Base-by-base conservation (phyloP, 2,113 vertebrate species). In the Platichthys flesus region DNA sequence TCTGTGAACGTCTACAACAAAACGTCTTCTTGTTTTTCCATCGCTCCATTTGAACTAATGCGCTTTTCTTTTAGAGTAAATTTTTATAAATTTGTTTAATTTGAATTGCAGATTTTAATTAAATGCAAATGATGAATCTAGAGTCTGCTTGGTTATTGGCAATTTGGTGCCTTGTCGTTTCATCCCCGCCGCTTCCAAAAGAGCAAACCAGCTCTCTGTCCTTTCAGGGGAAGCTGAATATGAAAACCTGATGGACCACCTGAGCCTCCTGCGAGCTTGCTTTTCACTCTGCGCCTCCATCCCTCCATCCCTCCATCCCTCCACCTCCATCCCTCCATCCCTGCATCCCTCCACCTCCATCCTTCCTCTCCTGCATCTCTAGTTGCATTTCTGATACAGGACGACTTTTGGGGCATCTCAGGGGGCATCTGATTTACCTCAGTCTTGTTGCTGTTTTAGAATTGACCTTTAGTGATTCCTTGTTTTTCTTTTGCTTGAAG, bases 241-340 rank as follows among this genome's bases (percentile, higher is more conserved):
- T 67, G 62, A 67, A 55, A 64, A 71, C 31, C 54, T 37, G 35
- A 74, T 78, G 35, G 74, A 80, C 55, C 31, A 31, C 6, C 31
- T 31, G 31, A 31, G 31, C 31, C 80, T 69, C 67, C 72, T 52
- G 64, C 71, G 68, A 37, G 40, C 40, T 42, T 42, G 10, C 10
- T 18, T 51, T 51, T 51, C 72, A 60, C 57, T 72, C 67, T 62
- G 42, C 24, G 23, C 60, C 70, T 65, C 45, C 55, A 6, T 31
- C 58, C 61, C 70, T 65, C 45, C 55, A 6, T 31, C 58, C 61
- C 35, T 40, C 26, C 21, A 13, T 57, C 55, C 21, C 54, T 12
- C 35, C 35, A 37, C 55, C 28, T 55, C 45, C 47, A 28, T 52
- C 28, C 59, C 69, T 64, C 45, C 55, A 6, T 31, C 57, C 61